Evolutionary conservation across 2,113 vertebrate genomes (phyloP).

Genomic region (Solea senegalensis): DNA sequence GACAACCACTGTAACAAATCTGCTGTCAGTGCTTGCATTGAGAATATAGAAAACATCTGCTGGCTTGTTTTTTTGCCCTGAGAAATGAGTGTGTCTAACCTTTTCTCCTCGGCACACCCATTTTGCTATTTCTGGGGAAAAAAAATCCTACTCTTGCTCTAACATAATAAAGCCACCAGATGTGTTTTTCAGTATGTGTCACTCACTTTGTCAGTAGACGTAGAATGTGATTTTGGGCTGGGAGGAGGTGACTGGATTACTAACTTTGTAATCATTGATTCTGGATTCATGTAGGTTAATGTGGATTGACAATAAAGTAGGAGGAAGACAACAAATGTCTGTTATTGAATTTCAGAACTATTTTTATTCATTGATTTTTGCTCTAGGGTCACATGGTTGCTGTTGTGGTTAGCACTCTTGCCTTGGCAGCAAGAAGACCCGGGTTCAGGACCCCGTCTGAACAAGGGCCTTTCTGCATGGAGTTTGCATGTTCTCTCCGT

Average conservation of each 20-base stretch:
- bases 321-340: slow-evolving; percentile 25
- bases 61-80: slow-evolving; percentile 11
- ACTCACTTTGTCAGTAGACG: slow-evolving; percentile 18
- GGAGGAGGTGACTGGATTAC: slow-evolving; percentile 35
- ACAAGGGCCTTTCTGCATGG: no score
- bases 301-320: slow-evolving; percentile 1
- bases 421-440: no score
- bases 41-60: slow-evolving; percentile 10
- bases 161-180: slow-evolving; percentile 18
- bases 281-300: slow-evolving; percentile 29
- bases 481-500: no score
- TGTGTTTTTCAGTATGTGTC: not conserved
- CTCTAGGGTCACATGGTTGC: no score
- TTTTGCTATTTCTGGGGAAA: slow-evolving; percentile 10
- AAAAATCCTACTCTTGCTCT: not conserved
- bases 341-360: no score
- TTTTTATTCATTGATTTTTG: no score
- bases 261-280: slow-evolving; percentile 44
- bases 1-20: not conserved
- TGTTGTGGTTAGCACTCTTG: no score
- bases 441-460: no score
- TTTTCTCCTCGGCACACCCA: not conserved
- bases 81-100: not conserved
- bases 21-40: not conserved
- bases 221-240: slow-evolving; percentile 22